These are phyloP conservation scores for Vombatus ursinus DNA, from an alignment of 2,113 vertebrate species.

Conservation along the genomic window DNA sequence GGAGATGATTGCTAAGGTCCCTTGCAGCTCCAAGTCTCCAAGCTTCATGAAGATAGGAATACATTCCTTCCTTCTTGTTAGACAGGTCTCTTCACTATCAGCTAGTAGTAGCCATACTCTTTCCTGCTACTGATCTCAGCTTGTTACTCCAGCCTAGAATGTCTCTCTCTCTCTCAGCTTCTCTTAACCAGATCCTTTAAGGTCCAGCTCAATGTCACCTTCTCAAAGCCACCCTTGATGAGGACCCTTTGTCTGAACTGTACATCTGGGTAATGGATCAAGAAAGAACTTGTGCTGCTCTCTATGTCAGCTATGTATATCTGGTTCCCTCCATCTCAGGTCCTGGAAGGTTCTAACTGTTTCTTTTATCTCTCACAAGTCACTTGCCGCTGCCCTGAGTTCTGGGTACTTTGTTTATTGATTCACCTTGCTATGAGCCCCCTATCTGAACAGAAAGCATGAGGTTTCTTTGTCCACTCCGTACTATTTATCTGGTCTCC, in stretches of 20 bases:
- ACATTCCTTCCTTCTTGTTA: background rate
- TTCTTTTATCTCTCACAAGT: background rate
- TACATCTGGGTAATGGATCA: background rate
- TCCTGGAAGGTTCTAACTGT: background rate
- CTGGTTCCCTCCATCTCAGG: background rate
- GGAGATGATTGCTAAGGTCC: background rate
- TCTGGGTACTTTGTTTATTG: background rate
- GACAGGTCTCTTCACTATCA: background rate
- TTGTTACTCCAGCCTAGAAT: background rate
- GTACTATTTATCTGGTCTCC: background rate
- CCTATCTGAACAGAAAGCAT: background rate
- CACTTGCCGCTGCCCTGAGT: background rate
- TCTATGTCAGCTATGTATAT: background rate
- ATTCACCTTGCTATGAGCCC: background rate
- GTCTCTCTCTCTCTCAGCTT: background rate
- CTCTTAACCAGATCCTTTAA: background rate
- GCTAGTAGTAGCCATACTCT: background rate
- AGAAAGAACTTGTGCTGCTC: background rate
- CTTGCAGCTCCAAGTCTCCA: background rate
- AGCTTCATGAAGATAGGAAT: background rate
- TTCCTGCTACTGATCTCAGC: background rate
- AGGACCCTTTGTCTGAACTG: background rate
- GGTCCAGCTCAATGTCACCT: background rate
- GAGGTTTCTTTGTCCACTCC: background rate
- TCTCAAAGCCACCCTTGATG: background rate